Conservation (phyloP, 2,113 vertebrate genomes). For the Genyomyrus donnyi region DNA sequence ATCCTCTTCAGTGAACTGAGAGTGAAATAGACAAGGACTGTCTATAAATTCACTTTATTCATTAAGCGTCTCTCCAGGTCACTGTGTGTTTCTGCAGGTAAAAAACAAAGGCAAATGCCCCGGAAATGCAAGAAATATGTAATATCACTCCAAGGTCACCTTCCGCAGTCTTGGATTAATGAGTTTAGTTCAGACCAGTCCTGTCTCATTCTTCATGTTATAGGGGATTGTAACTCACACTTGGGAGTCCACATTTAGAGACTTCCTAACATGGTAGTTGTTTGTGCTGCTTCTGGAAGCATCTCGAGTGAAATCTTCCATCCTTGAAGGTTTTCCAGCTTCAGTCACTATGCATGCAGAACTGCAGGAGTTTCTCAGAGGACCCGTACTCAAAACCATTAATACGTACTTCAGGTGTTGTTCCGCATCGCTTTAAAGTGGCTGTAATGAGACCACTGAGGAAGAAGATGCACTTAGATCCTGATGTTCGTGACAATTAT, state of each 20-base stretch:
- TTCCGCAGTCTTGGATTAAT: constrained; percentile 22
- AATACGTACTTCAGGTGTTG: background rate
- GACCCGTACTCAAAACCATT: background rate
- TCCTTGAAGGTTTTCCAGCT: background rate
- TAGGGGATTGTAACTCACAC: background rate
- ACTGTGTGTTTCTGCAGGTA: background rate
- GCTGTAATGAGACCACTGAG: background rate
- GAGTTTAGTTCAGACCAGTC: background rate
- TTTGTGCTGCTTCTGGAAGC: background rate
- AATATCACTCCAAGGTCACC: constrained; percentile 25
- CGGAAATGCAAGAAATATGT: background rate
- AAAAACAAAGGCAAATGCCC: background rate
- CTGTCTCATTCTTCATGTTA: background rate
- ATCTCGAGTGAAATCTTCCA: background rate
- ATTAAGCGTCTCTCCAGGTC: background rate
- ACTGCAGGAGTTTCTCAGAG: background rate
- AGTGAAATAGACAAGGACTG: background rate
- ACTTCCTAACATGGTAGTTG: background rate
- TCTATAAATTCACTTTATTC: background rate
- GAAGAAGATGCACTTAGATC: background rate
- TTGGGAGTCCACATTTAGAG: background rate
- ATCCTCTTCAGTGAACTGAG: background rate
- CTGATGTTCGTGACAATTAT: background rate
- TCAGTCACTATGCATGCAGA: background rate
- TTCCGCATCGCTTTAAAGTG: background rate